These are phyloP conservation scores for Drosophila auraria DNA, from an alignment of 1,140 invertebrate genomes.

Conservation along the genomic window DNA sequence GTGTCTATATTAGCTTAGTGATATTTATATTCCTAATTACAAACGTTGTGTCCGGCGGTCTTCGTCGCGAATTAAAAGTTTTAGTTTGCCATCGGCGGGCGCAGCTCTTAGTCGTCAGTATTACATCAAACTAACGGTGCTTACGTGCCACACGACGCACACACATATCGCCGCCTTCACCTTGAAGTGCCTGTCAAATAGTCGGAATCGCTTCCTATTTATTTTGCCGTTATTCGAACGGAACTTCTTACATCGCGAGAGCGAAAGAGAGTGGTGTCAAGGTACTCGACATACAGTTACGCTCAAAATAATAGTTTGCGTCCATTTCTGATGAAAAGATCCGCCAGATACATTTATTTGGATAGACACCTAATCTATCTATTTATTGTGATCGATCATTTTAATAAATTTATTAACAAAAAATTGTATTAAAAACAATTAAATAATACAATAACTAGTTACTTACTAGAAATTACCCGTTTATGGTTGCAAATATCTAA, in stretches of 20 bases:
- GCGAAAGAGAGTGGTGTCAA: conserved; percentile 45
- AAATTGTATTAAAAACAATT: neutral
- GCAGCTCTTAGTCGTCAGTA: conserved; percentile 33
- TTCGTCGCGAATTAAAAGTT: conserved; percentile 34
- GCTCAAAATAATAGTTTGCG: conserved; percentile 22
- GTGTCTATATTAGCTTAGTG: conserved; percentile 62
- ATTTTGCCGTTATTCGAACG: conserved; percentile 38
- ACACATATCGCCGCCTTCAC: conserved; percentile 27
- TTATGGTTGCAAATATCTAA: no score
- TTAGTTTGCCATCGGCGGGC: conserved; percentile 47
- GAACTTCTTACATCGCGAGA: conserved; percentile 43
- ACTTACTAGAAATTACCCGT: no score
- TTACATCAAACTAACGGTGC: conserved; percentile 41
- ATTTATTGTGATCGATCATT: no score
- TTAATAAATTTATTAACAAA: neutral
- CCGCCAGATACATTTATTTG: no score
- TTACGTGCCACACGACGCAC: conserved; percentile 48
- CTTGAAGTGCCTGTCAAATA: conserved; percentile 49
- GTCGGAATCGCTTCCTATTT: conserved; percentile 45
- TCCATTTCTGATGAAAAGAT: neutral
- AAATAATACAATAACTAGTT: no score
- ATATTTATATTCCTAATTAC: conserved; percentile 67
- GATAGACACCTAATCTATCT: no score
- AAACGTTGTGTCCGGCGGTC: conserved; percentile 38
- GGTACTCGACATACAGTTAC: conserved; percentile 28